These are phyloP conservation scores for Recurvirostra avosetta DNA, from an alignment of 2,113 vertebrate species.

Conservation along the genomic window DNA sequence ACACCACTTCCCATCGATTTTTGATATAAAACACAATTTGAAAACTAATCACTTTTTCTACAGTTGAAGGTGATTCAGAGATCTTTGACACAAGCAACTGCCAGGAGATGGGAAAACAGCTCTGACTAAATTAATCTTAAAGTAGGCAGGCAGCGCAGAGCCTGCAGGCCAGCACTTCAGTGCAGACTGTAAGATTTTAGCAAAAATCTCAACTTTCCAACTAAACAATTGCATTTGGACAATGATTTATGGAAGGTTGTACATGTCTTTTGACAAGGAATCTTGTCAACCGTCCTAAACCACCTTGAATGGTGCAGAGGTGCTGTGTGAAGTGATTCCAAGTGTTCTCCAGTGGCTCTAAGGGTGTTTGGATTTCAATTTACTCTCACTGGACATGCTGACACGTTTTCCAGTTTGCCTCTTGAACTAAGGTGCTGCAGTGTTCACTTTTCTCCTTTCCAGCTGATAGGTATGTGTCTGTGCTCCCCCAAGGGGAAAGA, in stretches of 20 bases:
- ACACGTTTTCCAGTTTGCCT: neutral
- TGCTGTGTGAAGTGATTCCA: neutral
- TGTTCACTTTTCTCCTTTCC: neutral
- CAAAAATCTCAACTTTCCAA: neutral
- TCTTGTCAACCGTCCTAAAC: neutral
- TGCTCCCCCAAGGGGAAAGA: neutral
- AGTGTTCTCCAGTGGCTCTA: neutral
- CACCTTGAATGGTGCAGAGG: neutral
- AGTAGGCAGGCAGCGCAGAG: neutral
- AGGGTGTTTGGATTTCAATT: neutral
- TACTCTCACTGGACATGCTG: rapidly evolving
- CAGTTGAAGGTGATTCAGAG: neutral
- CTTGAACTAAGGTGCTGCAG: neutral
- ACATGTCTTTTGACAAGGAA: neutral
- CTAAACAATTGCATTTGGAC: neutral
- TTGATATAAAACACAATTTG: neutral
- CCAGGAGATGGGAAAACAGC: neutral
- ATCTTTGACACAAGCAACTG: neutral
- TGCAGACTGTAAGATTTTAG: neutral
- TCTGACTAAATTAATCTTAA: neutral
- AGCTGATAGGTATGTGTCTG: neutral
- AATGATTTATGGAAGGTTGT: neutral
- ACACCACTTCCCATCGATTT: rapidly evolving
- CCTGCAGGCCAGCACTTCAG: neutral
- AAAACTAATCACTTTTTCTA: neutral